These are phyloP conservation scores for Xenopus laevis DNA, from an alignment of 2,113 vertebrate species.

Conservation along the genomic window DNA sequence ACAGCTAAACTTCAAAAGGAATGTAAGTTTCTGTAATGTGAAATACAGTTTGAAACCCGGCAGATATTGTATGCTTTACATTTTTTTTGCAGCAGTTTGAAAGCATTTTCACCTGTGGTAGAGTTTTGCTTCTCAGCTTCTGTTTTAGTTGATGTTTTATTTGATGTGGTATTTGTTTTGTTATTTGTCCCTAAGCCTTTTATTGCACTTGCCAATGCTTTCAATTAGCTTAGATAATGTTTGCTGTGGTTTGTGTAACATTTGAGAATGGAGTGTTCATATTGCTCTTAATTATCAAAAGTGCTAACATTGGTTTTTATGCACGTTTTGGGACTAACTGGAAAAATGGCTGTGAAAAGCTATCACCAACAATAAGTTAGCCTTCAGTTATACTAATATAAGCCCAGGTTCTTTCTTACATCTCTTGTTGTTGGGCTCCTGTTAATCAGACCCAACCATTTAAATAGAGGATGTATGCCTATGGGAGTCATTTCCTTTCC, in stretches of 20 bases:
- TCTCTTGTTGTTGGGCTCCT: no score
- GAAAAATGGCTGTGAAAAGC: no score
- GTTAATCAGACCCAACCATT: no score
- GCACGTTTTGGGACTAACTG: no score
- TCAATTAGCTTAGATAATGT: not conserved
- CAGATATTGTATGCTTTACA: conserved; percentile 50
- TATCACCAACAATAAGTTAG: no score
- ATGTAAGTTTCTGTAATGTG: conserved; percentile 81
- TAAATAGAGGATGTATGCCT: no score
- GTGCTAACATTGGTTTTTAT: no score
- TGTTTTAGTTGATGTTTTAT: conserved; percentile 30
- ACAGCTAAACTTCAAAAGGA: conserved; percentile 92
- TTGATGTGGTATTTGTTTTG: conserved; percentile 1
- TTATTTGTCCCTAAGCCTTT: not conserved
- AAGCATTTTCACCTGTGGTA: conserved; percentile 49
- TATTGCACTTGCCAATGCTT: conserved; percentile 14
- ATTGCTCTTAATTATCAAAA: no score
- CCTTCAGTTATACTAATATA: no score
- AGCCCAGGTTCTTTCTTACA: no score
- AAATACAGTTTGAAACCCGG: conserved; percentile 44
- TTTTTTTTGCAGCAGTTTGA: conserved; percentile 47
- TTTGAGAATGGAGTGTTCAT: not conserved
- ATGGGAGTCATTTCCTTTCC: no score
- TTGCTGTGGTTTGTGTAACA: no score
- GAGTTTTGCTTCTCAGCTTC: conserved; percentile 24